Evolutionary conservation across 1,140 invertebrate species (phyloP).

Genomic region (Euura lappo): DNA sequence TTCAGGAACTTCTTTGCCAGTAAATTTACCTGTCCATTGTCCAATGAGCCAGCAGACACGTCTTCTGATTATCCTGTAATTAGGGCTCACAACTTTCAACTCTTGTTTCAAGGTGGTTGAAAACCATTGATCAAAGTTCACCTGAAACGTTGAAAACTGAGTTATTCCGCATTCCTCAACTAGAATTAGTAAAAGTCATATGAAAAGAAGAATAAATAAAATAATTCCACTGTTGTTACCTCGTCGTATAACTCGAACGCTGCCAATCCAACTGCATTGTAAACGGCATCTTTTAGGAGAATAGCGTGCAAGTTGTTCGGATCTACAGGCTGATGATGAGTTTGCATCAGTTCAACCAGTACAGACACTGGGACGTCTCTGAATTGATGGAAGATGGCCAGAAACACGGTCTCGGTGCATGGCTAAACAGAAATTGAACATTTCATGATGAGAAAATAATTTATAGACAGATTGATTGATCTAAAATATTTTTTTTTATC

Average conservation of each 20-base stretch:
- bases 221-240: constrained; percentile 58
- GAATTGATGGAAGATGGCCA: constrained; percentile 84
- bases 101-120: constrained; percentile 82
- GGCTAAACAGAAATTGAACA: constrained; percentile 65
- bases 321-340: constrained; percentile 67
- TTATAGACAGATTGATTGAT: constrained; percentile 5
- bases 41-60: constrained; percentile 88
- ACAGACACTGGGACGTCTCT: constrained; percentile 73
- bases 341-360: constrained; percentile 74
- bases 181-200: too few species aligned
- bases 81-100: constrained; percentile 79
- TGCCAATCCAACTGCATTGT: constrained; percentile 89
- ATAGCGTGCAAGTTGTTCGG: constrained; percentile 78
- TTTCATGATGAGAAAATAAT: constrained; percentile 18
- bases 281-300: constrained; percentile 92
- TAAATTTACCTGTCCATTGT: constrained; percentile 47
- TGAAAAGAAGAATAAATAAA: constrained; percentile 16
- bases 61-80: constrained; percentile 87
- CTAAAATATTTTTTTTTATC: constrained; percentile 12
- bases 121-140: constrained; percentile 94
- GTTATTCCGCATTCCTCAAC: constrained; percentile 8
- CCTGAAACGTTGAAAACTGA: constrained; percentile 50
- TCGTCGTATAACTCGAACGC: constrained; percentile 92
- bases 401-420: constrained; percentile 86
- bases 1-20: background rate